These are phyloP conservation scores for Zaprionus lachaisei DNA, from an alignment of 1,140 invertebrate genomes.

Conservation along the genomic window DNA sequence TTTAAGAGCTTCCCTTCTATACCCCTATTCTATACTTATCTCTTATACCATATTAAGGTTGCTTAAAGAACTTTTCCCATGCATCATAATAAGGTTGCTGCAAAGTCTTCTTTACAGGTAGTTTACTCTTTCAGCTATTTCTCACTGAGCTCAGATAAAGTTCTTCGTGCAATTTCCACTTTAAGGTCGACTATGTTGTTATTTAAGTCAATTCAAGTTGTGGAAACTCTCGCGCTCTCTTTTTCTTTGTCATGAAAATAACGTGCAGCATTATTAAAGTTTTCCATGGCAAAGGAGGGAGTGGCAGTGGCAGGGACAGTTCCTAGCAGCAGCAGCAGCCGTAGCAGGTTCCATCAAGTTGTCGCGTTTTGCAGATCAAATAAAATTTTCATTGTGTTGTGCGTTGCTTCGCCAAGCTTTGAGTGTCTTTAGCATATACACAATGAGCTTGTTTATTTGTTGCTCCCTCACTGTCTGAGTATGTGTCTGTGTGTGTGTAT, in stretches of 20 bases:
- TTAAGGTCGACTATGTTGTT: background rate
- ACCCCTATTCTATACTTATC: too few relatives aligned
- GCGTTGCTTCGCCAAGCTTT: slow-evolving; percentile 42
- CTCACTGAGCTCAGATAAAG: background rate
- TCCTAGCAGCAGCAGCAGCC: too few relatives aligned
- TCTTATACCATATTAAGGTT: background rate
- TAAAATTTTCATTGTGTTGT: slow-evolving; percentile 81
- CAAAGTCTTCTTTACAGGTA: background rate
- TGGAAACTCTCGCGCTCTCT: background rate
- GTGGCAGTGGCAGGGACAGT: too few relatives aligned
- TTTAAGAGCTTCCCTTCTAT: too few relatives aligned
- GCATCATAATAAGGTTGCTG: accelerated
- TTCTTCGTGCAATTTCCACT: background rate
- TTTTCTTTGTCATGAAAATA: background rate
- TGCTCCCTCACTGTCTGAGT: background rate
- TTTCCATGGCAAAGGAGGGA: background rate
- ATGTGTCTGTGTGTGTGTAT: slow-evolving; percentile 4
- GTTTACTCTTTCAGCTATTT: too few relatives aligned
- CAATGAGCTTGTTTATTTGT: slow-evolving; percentile 15
- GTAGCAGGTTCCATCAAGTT: slow-evolving; percentile 59
- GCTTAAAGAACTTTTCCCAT: background rate
- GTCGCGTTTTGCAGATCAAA: slow-evolving; percentile 77
- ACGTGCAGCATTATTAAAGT: slow-evolving; percentile 14
- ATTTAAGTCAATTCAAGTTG: background rate
- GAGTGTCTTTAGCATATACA: slow-evolving; percentile 39